phyloP scores from a whole-genome alignment of 2,113 vertebrate species.

The Actenoides hombroni region DNA sequence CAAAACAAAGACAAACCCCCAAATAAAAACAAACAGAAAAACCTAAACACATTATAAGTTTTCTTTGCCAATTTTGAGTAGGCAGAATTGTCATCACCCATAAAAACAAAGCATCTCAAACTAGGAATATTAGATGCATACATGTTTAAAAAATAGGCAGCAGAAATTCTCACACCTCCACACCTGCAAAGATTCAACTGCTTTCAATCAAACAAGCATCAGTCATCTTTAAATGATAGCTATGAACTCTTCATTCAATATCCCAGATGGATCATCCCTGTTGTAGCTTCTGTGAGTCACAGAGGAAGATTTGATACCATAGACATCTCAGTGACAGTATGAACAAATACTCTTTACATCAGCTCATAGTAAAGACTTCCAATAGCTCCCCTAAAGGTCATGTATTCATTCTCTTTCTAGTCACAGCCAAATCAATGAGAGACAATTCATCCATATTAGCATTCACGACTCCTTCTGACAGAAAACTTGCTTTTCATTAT shows the following conservation, averaged over 20 bases:
- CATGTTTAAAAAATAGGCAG: neutral
- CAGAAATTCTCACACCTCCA: neutral
- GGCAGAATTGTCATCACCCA: neutral
- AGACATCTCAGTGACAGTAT: neutral
- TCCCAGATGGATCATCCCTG: neutral
- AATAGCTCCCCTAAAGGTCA: neutral
- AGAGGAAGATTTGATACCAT: neutral
- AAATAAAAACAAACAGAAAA: neutral
- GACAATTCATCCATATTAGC: neutral
- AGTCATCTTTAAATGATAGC: neutral
- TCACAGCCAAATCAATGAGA: neutral
- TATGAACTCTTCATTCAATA: neutral
- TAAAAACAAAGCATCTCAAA: neutral
- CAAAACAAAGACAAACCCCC: neutral
- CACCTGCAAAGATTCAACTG: neutral
- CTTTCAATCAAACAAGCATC: neutral
- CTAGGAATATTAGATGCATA: neutral
- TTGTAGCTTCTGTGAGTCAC: neutral
- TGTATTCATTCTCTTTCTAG: neutral
- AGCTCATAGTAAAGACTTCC: neutral
- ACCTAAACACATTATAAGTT: rapidly evolving
- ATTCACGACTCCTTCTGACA: neutral
- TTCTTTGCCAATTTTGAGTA: neutral
- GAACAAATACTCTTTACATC: conserved; percentile 1
- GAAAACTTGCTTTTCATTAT: neutral